Evolutionary conservation across 2,888 invertebrate genomes (phyloP), one percentile per base, ranked within the genome.

Genomic region (Amaurobius ferox): DNA sequence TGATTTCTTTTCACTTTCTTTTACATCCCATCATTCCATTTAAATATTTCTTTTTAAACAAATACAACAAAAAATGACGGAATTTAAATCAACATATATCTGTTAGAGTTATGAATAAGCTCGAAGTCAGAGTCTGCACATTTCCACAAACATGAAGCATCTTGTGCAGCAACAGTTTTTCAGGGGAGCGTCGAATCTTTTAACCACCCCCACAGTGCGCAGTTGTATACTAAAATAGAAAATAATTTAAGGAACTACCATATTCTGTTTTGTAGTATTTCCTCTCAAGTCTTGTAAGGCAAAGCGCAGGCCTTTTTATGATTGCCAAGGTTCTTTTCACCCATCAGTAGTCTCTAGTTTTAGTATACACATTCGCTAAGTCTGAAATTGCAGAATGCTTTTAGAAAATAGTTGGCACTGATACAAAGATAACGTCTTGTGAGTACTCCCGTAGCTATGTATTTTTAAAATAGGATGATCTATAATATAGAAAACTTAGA

Each of bases 241-340:
- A 73, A 74, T 81, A 62, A 62, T 74, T 74, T 76, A 74, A 81
- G 74, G 81, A 81, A 81, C 81, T 81, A 81, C 74, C 9, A 6
- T 74, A 61, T 72, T 67, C 3, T 80, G 74, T 73, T 72, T 79
- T 79, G 79, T 79, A 66, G 28, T 66, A 32, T 35, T 26, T 35
- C 26, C 19, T n/a, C n/a, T 28, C n/a, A 64, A 55, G 66, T 55
- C 35, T 81, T 76, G 44, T 62, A 79, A 79, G 72, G 72, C 72
- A 67, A 39, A 66, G 66, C 64, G 64, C 39, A 30, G 40, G 61
- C 55, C 66, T 32, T 40, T 64, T 68, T 35, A 74, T 81, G 74
- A 70, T 81, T 74, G 74, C 81, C 74, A 40, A 70, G 74, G 40
- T 64, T 39, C n/a, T 7, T 35, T 61, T 73, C 32, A 26, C 26